Base-by-base conservation (phyloP, 2,113 vertebrate genomes). In the Platanista minor region DNA sequence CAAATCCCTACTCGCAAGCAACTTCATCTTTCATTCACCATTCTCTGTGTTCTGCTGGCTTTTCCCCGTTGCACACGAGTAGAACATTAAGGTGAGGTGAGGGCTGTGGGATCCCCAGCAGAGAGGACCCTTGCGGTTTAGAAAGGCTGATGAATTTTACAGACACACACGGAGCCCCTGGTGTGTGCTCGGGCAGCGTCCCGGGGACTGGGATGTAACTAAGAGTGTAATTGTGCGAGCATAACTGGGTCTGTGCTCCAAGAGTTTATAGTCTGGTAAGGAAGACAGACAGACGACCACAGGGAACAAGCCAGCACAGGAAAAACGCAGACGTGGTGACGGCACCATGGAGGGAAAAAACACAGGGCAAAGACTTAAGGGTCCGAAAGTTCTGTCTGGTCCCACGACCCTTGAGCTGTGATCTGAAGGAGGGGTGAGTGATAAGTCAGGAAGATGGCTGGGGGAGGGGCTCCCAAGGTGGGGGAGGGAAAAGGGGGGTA, bases 261-360 rank as follows among this genome's bases (percentile, higher is more conserved):
- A 36, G 64, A 72, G 74, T 71, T 27, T 2, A 8, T 1, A 0
- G 57, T 52, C 57, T 0, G 7, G 17, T 1, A 3, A 8, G 3
- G 15, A 5, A 18, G n/a, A 17, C 1, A 18, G 67, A 8, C 23
- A 2, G 64, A 8, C 6, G 41, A 18, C 31, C 31, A 0, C 15
- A 11, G 29, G n/a, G 36, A 52, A 36, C 20, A 5, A 49, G 25
- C 2, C 14, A 0, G 23, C 8, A 0, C 18, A 25, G 39, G 36
- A 23, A 4, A 62, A n/a, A 3, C 0, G 0, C 6, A 21, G 1
- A 2, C 36, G 11, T 17, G 33, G 64, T 9, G 61, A 11, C 0
- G 17, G 33, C 5, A 9, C 87, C 33, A 0, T 14, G 1, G 1
- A 1, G 39, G 18, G n/a, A 2, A n/a, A 3, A 39, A 10, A 12